Evolutionary conservation across 2,797 vertebrate genomes (phyloP), one percentile per base, ranked within the genome.

Genomic region (Gadopsis marmoratus): DNA sequence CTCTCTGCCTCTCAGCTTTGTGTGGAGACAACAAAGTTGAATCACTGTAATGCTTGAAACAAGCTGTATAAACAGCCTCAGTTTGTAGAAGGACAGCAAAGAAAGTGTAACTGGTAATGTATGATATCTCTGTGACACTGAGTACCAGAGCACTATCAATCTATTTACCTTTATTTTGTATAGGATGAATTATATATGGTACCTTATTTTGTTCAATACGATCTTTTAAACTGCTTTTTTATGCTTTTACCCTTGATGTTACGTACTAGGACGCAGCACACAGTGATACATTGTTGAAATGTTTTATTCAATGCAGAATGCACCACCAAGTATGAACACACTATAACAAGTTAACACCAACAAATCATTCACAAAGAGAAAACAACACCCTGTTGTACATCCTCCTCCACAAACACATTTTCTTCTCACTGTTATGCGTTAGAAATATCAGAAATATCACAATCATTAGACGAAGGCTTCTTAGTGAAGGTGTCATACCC

Each of bases 221-320:
- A 7, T 63, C 5, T 69, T 51, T 56, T 8, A 9, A 12, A 4
- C 16, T 48, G 7, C 3, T 26, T 31, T 5, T 31, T 26, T 31
- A 4, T 54, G 70, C 8, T 31, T 64, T 58, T 9, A 35, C 7
- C 35, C n/a, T 45, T 3, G 3, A 7, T 1, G 31, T 16, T 23
- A n/a, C n/a, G n/a, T n/a, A 51, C 8, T 1, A 13, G 21, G 66
- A 60, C 31, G 14, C 21, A 48, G 11, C 26, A 68, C 14, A 45
- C 23, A 12, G 4, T 31, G 13, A 63, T 21, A 3, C 13, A 33
- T 56, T 58, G 12, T 51, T 86, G 35, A 74, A 72, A 60, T 70
- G 9, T 58, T 92, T 92, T 89, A 91, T 93, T 91, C 6, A 88
- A 74, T 45, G 21, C 63, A 81, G 56, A 56, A 50, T 48, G 16